Conservation (phyloP, 1,140 invertebrate genomes). For the Drosophila ironensis region DNA sequence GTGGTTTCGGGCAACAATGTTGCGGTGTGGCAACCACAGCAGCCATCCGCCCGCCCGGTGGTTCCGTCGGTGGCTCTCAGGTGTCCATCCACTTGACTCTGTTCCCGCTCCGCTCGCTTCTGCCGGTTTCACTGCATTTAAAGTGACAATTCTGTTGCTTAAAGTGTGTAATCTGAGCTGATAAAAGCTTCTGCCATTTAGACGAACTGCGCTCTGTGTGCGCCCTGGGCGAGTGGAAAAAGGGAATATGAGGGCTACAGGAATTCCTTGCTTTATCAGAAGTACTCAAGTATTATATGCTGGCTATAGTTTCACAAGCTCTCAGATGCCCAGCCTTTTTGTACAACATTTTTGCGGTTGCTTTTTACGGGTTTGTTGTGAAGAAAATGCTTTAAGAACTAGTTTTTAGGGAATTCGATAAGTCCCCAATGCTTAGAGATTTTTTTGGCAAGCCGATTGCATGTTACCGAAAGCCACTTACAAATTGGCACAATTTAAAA, state of each 20-base stretch:
- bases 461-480: neutral
- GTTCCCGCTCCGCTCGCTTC: constrained; percentile 1
- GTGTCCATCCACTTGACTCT: constrained; percentile 43
- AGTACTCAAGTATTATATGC: neutral
- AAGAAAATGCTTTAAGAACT: no score
- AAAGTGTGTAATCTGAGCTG: constrained; percentile 75
- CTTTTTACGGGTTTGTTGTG: neutral
- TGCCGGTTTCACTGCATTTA: constrained; percentile 51
- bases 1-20: constrained; percentile 77
- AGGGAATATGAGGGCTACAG: neutral
- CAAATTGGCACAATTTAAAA: neutral
- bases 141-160: constrained; percentile 75
- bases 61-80: constrained; percentile 57
- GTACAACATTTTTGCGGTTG: neutral
- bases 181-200: constrained; percentile 70
- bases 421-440: neutral
- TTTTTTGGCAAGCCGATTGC: neutral
- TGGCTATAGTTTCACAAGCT: neutral
- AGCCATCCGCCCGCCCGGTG: constrained; percentile 52
- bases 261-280: neutral
- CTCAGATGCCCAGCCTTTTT: neutral
- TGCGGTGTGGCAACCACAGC: constrained; percentile 72
- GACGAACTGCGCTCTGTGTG: constrained; percentile 11
- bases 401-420: no score
- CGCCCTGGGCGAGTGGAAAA: neutral